These are phyloP conservation scores for Drosophila mettleri DNA, from an alignment of 2,888 invertebrate genomes.

Conservation along the genomic window DNA sequence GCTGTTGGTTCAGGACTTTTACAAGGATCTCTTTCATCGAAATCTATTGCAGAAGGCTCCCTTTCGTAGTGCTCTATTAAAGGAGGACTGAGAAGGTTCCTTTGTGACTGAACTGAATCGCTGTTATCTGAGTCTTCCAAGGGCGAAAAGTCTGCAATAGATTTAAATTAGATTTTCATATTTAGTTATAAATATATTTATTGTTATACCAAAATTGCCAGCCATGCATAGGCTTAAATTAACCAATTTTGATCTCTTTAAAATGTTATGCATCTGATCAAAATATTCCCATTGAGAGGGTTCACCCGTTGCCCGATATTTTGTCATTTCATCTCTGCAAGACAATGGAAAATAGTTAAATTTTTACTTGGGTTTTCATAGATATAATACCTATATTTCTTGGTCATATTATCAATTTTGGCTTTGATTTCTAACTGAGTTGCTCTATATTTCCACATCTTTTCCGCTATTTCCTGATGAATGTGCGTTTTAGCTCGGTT, in stretches of 20 bases:
- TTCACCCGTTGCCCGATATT: slow-evolving; percentile 1
- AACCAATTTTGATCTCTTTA: slow-evolving; percentile 30
- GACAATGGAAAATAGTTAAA: not conserved
- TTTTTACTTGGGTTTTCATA: no score
- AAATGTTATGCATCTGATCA: slow-evolving; percentile 34
- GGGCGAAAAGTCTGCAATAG: slow-evolving; percentile 32
- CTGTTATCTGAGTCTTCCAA: slow-evolving; percentile 18
- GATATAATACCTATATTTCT: slow-evolving; percentile 44
- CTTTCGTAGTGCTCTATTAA: not conserved
- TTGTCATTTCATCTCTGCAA: slow-evolving; percentile 44
- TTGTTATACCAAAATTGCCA: slow-evolving; percentile 32
- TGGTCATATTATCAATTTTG: slow-evolving; percentile 64
- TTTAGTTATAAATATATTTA: not conserved
- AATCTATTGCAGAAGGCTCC: not conserved
- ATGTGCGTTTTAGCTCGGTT: slow-evolving; percentile 19
- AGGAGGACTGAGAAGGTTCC: not conserved
- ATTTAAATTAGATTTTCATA: not conserved
- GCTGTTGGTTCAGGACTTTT: not conserved
- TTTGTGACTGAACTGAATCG: not conserved
- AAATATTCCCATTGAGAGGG: slow-evolving; percentile 55
- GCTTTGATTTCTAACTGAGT: slow-evolving; percentile 48
- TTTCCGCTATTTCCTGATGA: slow-evolving; percentile 34
- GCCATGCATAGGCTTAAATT: slow-evolving; percentile 18
- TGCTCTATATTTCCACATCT: slow-evolving; percentile 38
- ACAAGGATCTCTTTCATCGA: not conserved